phyloP scores from a whole-genome alignment of 2,113 vertebrate genomes.

The Podarcis cretensis region DNA sequence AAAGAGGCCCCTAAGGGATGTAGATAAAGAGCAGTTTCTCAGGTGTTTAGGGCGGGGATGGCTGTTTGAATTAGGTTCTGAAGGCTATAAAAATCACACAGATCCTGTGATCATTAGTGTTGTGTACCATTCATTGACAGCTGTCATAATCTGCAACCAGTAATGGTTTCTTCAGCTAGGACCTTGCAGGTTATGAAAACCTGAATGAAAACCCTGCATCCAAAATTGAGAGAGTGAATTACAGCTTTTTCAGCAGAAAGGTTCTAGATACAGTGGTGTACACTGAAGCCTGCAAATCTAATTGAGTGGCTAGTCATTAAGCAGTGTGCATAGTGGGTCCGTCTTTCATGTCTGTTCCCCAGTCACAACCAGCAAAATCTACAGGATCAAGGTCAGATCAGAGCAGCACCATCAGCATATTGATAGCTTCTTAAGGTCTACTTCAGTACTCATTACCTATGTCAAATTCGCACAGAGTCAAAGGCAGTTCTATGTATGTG shows the following conservation, averaged over 20 bases:
- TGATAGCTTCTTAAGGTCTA: background rate
- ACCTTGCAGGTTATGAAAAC: background rate
- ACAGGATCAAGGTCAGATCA: conserved; percentile 26
- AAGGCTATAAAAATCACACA: background rate
- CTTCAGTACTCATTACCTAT: background rate
- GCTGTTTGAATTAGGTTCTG: background rate
- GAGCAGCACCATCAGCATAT: conserved; percentile 5
- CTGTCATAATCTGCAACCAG: background rate
- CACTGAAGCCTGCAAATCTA: background rate
- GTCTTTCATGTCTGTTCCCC: background rate
- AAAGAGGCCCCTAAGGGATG: background rate
- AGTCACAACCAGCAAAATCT: conserved; percentile 12
- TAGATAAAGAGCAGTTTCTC: background rate
- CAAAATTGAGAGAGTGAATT: background rate
- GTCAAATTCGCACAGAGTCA: conserved; percentile 15
- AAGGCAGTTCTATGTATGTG: conserved; percentile 17
- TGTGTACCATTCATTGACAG: background rate
- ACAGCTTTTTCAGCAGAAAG: background rate
- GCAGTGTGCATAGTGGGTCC: background rate
- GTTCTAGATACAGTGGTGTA: background rate
- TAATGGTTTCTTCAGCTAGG: background rate
- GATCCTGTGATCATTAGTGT: background rate
- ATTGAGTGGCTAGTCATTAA: background rate
- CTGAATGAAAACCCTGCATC: background rate
- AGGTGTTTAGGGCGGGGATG: background rate